phyloP scores from a whole-genome alignment of 1,140 invertebrate genomes.

The Pogonognathellus flavescens region DNA sequence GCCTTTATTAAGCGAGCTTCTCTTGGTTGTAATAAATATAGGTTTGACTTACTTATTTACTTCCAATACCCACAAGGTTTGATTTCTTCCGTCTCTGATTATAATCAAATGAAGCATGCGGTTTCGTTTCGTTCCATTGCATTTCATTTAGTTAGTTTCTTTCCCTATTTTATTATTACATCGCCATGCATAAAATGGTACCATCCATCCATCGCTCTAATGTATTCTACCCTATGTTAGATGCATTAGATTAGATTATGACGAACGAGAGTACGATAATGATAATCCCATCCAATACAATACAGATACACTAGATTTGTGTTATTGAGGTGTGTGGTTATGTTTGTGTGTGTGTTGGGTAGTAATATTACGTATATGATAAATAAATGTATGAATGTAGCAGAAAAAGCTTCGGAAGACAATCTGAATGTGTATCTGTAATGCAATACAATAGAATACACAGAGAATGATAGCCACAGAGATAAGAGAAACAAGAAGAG shows the following conservation, averaged over 20 bases:
- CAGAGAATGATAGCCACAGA: not conserved
- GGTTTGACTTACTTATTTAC: conserved; percentile 1
- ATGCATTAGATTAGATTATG: conserved; percentile 17
- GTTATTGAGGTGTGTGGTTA: not conserved
- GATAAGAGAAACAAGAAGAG: conserved; percentile 36
- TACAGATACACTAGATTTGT: conserved; percentile 11
- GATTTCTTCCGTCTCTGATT: conserved; percentile 41
- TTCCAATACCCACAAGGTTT: conserved; percentile 50
- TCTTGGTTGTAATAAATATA: not conserved
- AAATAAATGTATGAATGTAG: too few species aligned
- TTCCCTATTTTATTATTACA: conserved; percentile 33
- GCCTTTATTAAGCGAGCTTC: not conserved
- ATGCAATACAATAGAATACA: conserved; percentile 7
- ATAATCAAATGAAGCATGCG: conserved; percentile 53
- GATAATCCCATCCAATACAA: conserved; percentile 33
- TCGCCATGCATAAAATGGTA: not conserved
- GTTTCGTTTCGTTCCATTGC: conserved; percentile 41
- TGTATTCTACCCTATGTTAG: not conserved
- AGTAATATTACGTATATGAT: too few species aligned
- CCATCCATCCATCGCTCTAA: conserved; percentile 6
- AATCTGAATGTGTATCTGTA: not conserved
- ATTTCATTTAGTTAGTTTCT: conserved; percentile 17
- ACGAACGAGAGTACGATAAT: conserved; percentile 16
- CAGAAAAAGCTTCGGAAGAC: too few species aligned
- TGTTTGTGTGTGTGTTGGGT: too few species aligned